phyloP scores from a whole-genome alignment of 2,797 vertebrate genomes.

The Menidia menidia region DNA sequence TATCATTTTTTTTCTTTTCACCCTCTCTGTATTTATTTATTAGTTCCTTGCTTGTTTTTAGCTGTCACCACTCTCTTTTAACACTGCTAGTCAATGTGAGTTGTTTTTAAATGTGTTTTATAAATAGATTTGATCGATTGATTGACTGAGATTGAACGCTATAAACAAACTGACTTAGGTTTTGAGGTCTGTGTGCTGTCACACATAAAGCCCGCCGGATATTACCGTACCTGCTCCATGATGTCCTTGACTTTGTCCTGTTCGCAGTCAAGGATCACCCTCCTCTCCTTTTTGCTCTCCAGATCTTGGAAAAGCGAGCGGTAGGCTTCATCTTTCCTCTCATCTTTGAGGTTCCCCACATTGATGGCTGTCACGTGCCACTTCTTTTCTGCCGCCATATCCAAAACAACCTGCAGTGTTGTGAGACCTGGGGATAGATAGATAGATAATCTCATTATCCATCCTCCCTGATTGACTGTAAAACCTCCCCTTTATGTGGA shows the following conservation, averaged over 20 bases:
- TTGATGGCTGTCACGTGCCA: conserved; percentile 99
- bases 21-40: too few relatives aligned
- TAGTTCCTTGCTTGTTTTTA: too few relatives aligned
- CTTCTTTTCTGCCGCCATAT: conserved; percentile 97
- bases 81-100: too few relatives aligned
- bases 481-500: not conserved
- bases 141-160: too few relatives aligned
- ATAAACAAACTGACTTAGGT: too few relatives aligned
- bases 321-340: conserved; percentile 97
- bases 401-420: conserved; percentile 95
- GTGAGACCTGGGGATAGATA: conserved; percentile 87
- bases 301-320: conserved; percentile 97
- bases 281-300: conserved; percentile 96
- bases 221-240: conserved; percentile 97
- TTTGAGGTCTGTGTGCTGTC: too few relatives aligned
- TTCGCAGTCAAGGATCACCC: conserved; percentile 98
- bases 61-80: too few relatives aligned
- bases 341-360: conserved; percentile 99
- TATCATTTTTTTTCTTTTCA: too few relatives aligned
- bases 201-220: not conserved
- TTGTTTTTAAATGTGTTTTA: too few relatives aligned
- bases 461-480: not conserved
- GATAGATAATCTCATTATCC: not conserved
- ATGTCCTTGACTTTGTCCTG: conserved; percentile 99
- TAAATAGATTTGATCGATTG: too few relatives aligned